These are phyloP conservation scores for Xestobium rufovillosum DNA, from an alignment of 2,888 invertebrate species.

Conservation along the genomic window DNA sequence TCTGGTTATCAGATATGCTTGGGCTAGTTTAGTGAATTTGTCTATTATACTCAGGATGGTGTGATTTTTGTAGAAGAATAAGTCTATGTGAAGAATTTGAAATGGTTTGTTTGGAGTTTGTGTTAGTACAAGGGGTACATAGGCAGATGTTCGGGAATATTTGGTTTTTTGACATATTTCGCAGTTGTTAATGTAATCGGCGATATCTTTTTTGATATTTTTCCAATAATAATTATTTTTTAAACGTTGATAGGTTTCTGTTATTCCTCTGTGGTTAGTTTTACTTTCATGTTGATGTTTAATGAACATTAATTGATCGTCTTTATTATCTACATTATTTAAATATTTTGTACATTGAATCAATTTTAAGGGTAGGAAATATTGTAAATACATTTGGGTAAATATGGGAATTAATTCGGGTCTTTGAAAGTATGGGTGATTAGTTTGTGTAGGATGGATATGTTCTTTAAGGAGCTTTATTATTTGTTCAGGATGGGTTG, in stretches of 20 bases:
- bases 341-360: constrained; percentile 1
- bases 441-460: too few species aligned
- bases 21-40: constrained; percentile 21
- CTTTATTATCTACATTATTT: background rate
- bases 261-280: constrained; percentile 2
- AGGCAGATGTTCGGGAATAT: background rate
- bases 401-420: too few species aligned
- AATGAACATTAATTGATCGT: background rate
- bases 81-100: constrained; percentile 23
- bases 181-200: background rate
- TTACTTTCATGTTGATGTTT: constrained; percentile 1
- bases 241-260: background rate
- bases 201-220: background rate
- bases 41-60: constrained; percentile 21
- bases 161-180: constrained; percentile 3
- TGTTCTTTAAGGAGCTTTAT: too few species aligned
- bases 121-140: constrained; percentile 4
- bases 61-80: constrained; percentile 17
- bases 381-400: too few species aligned
- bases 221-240: constrained; percentile 4
- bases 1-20: constrained; percentile 7
- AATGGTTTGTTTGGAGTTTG: constrained; percentile 19
- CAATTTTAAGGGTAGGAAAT: background rate
- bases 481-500: too few species aligned
- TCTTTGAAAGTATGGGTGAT: too few species aligned